These are phyloP conservation scores for Oncorhynchus clarkii DNA, from an alignment of 2,113 vertebrate species.

Conservation along the genomic window DNA sequence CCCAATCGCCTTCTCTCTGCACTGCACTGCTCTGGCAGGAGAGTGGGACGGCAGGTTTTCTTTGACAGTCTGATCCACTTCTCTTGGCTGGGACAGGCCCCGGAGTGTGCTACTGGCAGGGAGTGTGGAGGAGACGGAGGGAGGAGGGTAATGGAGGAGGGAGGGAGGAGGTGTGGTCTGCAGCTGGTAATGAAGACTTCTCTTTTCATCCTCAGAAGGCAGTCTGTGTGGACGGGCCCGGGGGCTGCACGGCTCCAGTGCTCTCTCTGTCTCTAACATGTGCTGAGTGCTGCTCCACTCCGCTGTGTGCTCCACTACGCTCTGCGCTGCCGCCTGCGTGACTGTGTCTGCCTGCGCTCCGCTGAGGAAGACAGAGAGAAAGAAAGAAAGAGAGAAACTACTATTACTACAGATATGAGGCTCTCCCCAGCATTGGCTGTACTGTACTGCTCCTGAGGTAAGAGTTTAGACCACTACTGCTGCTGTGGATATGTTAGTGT, in stretches of 20 bases:
- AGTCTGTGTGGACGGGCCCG: slow-evolving; percentile 76
- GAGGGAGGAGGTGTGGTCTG: slow-evolving; percentile 77
- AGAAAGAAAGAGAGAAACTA: slow-evolving; percentile 35
- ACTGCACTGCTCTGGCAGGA: too few relatives aligned
- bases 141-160: slow-evolving; percentile 52
- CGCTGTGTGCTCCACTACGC: slow-evolving; percentile 16
- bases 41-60: slow-evolving; percentile 1
- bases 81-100: slow-evolving; percentile 72
- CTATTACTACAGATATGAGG: slow-evolving; percentile 62
- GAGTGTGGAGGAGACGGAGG: slow-evolving; percentile 73
- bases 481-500: slow-evolving; percentile 17
- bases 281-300: slow-evolving; percentile 39
- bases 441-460: slow-evolving; percentile 71
- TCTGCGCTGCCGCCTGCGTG: slow-evolving; percentile 1
- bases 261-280: slow-evolving; percentile 65
- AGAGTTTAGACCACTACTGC: slow-evolving; percentile 41
- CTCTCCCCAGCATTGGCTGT: slow-evolving; percentile 57
- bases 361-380: slow-evolving; percentile 52
- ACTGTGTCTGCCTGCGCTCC: slow-evolving; percentile 45
- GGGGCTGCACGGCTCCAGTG: slow-evolving; percentile 75
- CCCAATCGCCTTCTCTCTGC: slow-evolving; percentile 45
- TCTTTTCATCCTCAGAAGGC: slow-evolving; percentile 89
- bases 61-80: slow-evolving; percentile 71
- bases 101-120: slow-evolving; percentile 85
- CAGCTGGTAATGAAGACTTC: slow-evolving; percentile 90